phyloP scores from a whole-genome alignment of 2,888 invertebrate species.

The Drosophila multiciliata region DNA sequence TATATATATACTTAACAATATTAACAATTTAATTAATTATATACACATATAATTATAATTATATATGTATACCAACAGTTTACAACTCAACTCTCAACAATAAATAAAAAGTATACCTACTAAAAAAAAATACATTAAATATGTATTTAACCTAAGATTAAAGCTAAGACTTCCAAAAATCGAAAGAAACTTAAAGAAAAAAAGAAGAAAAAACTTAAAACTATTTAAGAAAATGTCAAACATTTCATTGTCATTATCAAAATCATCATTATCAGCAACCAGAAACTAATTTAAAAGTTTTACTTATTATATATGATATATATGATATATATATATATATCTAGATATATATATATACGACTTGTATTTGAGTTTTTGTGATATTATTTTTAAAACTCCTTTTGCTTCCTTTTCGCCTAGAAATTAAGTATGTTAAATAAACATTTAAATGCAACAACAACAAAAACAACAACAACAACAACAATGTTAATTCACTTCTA shows the following conservation, averaged over 20 bases:
- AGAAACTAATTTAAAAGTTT: conserved; percentile 31
- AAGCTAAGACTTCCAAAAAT: conserved; percentile 51
- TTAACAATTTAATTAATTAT: conserved; percentile 18
- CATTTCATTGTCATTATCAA: conserved; percentile 43
- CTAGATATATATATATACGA: conserved; percentile 63
- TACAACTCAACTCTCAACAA: conserved; percentile 50
- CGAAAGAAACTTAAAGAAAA: conserved; percentile 8
- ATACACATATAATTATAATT: conserved; percentile 20
- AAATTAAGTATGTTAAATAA: conserved; percentile 39
- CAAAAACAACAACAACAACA: conserved; percentile 10
- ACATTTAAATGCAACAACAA: conserved; percentile 16
- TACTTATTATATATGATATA: conserved; percentile 22
- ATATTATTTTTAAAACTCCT: conserved; percentile 73
- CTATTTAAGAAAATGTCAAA: conserved; percentile 43
- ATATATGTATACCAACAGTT: conserved; percentile 44
- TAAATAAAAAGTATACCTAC: conserved; percentile 37
- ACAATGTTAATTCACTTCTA: conserved; percentile 1
- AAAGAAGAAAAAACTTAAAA: conserved; percentile 4
- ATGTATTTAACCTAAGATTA: conserved; percentile 61
- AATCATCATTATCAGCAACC: conserved; percentile 35
- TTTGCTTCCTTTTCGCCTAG: conserved; percentile 66
- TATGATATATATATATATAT: conserved; percentile 22
- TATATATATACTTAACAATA: conserved; percentile 18
- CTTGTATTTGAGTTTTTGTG: conserved; percentile 79
- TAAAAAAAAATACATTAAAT: conserved; percentile 15